A percentile compares a stretch with the other conserved stretches of the same genome.
phyloP scores from a whole-genome alignment of 2,113 vertebrate species.

The Podarcis muralis region DNA sequence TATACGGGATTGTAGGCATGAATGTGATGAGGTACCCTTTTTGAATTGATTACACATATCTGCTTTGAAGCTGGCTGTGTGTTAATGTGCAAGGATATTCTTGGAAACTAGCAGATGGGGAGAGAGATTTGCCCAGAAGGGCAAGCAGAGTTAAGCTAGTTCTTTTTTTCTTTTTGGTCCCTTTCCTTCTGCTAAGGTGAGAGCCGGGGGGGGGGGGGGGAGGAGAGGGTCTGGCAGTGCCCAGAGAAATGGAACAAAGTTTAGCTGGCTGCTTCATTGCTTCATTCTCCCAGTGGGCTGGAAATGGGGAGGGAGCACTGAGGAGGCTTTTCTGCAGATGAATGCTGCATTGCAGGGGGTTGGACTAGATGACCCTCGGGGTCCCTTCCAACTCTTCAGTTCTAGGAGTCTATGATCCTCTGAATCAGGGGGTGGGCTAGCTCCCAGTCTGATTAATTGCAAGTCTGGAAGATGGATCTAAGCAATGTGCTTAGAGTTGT shows the following conservation, averaged over 20 bases:
- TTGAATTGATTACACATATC: no score
- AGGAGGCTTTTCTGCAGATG: neutral
- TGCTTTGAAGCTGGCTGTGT: no score
- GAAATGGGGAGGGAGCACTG: neutral
- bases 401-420: no score
- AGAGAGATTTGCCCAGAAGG: neutral
- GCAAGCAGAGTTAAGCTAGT: neutral
- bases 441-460: neutral
- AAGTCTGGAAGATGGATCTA: slow-evolving; percentile 48
- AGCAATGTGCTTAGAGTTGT: slow-evolving; percentile 68
- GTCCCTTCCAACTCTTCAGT: no score
- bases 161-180: neutral
- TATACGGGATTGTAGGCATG: no score
- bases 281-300: neutral
- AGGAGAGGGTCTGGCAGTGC: neutral
- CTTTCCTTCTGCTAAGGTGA: neutral
- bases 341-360: no score
- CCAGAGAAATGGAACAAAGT: no score
- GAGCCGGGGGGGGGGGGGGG: no score
- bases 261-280: neutral
- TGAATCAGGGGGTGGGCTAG: neutral
- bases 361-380: no score
- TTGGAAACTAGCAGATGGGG: neutral
- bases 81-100: no score
- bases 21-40: no score